Conservation (phyloP, 2,113 vertebrate species). For the Craseonycteris thonglongyai region DNA sequence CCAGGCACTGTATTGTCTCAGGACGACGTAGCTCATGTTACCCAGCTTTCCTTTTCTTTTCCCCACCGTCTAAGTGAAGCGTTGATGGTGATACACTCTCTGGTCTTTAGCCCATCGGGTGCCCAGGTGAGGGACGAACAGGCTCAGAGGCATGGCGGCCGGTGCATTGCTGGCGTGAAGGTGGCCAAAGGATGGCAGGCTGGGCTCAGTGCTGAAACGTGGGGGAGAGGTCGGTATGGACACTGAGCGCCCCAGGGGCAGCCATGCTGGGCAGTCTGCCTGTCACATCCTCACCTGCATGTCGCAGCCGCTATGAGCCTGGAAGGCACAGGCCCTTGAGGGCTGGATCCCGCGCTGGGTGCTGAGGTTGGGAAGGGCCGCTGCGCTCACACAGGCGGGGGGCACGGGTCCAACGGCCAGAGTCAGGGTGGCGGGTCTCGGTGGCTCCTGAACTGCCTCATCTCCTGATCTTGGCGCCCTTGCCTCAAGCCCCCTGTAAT, state of each 20-base stretch:
- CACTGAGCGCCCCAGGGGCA: not conserved
- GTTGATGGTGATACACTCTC: not conserved
- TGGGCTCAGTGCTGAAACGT: not conserved
- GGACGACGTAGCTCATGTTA: not conserved
- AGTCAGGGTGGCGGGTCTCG: not conserved
- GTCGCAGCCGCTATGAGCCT: not conserved
- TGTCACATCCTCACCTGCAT: fast-evolving
- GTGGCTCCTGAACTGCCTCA: not conserved
- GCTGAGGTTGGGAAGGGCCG: not conserved
- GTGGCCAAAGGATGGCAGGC: not conserved
- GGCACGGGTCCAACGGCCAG: not conserved
- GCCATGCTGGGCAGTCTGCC: not conserved
- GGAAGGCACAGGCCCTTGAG: fast-evolving
- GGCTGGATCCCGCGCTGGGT: not conserved
- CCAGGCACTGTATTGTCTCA: not conserved
- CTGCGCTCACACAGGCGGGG: not conserved
- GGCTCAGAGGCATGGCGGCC: fast-evolving
- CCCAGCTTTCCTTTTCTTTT: not conserved
- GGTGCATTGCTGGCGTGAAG: fast-evolving
- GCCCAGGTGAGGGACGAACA: not conserved
- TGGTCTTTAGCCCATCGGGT: not conserved
- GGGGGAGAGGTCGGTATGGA: not conserved
- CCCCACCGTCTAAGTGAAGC: not conserved
- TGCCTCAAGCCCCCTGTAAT: not conserved
- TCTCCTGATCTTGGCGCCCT: not conserved